phyloP scores from a whole-genome alignment of 2,888 invertebrate species.

The Osedax frankpressi region DNA sequence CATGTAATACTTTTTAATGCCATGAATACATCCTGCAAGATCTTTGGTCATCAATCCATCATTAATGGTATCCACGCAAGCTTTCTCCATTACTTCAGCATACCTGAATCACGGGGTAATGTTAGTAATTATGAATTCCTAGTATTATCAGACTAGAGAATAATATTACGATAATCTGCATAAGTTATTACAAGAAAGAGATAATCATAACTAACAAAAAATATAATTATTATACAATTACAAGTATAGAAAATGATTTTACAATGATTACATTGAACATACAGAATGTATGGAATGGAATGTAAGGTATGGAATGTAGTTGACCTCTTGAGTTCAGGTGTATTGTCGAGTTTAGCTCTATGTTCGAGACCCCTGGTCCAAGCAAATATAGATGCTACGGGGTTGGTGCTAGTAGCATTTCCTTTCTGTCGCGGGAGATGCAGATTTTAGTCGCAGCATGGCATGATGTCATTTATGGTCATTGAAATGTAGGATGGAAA shows the following conservation, averaged over 20 bases:
- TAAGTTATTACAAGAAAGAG: not conserved
- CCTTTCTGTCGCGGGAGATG: too few relatives aligned
- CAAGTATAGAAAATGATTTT: too few relatives aligned
- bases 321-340: constrained; percentile 57
- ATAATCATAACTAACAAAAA: not conserved
- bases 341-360: constrained; percentile 67
- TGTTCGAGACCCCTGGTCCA: constrained; percentile 69
- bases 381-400: constrained; percentile 78
- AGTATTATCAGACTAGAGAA: not conserved
- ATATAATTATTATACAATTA: not conserved
- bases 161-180: not conserved
- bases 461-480: too few relatives aligned
- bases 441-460: too few relatives aligned
- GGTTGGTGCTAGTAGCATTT: constrained; percentile 73
- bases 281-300: too few relatives aligned
- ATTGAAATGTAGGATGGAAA: too few relatives aligned
- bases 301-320: too few relatives aligned
- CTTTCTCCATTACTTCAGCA: constrained; percentile 60
- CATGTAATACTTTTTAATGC: constrained; percentile 54
- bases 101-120: constrained; percentile 46
- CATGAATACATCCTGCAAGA: constrained; percentile 72
- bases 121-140: not conserved
- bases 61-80: constrained; percentile 70
- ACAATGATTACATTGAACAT: too few relatives aligned
- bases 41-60: constrained; percentile 77